Conservation (phyloP, 2,888 invertebrate species). For the Chamaedrilus cognettii region DNA sequence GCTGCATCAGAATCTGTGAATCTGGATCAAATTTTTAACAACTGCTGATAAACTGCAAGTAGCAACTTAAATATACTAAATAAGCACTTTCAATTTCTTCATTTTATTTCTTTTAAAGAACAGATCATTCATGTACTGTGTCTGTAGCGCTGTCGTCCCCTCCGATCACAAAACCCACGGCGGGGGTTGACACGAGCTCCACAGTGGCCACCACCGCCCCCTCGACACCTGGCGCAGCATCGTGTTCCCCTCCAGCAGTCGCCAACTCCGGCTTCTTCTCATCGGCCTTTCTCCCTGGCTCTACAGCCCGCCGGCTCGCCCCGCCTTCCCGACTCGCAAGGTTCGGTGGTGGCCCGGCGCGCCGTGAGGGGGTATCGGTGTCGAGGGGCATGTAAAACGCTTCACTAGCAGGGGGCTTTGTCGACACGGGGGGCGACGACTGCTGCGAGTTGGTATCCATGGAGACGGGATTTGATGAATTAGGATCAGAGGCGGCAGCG, state of each 20-base stretch:
- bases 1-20: too few relatives aligned
- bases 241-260: not conserved
- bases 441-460: not conserved
- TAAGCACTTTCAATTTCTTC: too few relatives aligned
- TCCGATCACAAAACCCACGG: constrained; percentile 67
- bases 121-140: too few relatives aligned
- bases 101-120: too few relatives aligned
- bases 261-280: not conserved
- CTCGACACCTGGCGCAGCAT: not conserved
- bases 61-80: too few relatives aligned
- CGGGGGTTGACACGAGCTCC: constrained; percentile 36
- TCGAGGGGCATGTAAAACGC: constrained; percentile 13
- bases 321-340: too few relatives aligned
- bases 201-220: not conserved
- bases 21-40: too few relatives aligned
- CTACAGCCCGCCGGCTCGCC: not conserved
- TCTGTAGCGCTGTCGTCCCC: constrained; percentile 61
- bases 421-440: too few relatives aligned
- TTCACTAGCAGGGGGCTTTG: not conserved
- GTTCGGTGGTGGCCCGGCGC: not conserved
- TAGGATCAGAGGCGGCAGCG: not conserved
- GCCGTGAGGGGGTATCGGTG: constrained; percentile 1
- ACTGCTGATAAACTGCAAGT: too few relatives aligned
- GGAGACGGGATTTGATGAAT: not conserved
- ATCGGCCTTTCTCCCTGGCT: not conserved